A percentile compares a stretch with the other conserved stretches of the same genome.
phyloP scores from a whole-genome alignment of 2,797 vertebrate species.

The Gambelia wislizenii region DNA sequence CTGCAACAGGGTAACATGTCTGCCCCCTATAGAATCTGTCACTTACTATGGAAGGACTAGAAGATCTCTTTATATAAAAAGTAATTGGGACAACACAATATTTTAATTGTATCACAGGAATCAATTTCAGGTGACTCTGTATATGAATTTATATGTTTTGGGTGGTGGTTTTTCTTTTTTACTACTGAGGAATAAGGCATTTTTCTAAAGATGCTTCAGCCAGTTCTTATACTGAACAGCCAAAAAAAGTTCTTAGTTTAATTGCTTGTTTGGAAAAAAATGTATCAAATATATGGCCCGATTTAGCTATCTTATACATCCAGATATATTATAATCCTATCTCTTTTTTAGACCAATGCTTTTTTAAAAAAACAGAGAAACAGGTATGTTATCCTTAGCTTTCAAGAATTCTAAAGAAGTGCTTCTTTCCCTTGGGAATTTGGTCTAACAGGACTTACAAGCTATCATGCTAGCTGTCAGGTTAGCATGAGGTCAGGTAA shows the following conservation, averaged over 20 bases:
- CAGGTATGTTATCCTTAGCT: not conserved
- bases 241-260: constrained; percentile 29
- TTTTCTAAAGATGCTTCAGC: constrained; percentile 67
- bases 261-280: constrained; percentile 38
- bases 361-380: not conserved
- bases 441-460: constrained; percentile 4
- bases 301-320: not conserved
- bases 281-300: not conserved
- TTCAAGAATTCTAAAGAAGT: constrained; percentile 26
- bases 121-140: constrained; percentile 43
- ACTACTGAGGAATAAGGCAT: constrained; percentile 61
- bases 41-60: not conserved
- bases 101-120: constrained; percentile 4
- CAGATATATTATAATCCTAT: constrained; percentile 32
- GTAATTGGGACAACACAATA: not conserved
- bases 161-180: not conserved
- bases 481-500: not conserved
- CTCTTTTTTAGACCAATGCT: not conserved
- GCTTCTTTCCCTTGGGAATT: not conserved
- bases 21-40: not conserved
- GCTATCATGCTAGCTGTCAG: not conserved
- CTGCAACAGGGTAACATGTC: not conserved
- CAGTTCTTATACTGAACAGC: constrained; percentile 32
- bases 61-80: constrained; percentile 8
- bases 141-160: constrained; percentile 41